Evolutionary conservation across 2,888 invertebrate species (phyloP).

Genomic region (Amphipoea oculea): DNA sequence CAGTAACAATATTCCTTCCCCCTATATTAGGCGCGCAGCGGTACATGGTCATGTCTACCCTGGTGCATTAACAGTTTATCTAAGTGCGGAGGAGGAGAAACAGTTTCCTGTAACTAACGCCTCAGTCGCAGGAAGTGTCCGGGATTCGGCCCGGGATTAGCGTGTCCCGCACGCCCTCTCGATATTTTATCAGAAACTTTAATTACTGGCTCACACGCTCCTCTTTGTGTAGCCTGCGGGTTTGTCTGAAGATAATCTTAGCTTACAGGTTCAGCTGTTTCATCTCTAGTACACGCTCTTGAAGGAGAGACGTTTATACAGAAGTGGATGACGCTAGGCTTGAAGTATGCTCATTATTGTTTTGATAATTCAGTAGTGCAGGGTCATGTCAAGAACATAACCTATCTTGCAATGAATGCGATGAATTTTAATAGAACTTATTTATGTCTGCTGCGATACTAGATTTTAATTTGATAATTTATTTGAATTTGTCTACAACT

Average conservation of each 20-base stretch:
- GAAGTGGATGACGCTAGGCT: neutral
- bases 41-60: neutral
- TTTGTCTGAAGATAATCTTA: neutral
- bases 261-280: neutral
- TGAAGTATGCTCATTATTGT: neutral
- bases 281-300: neutral
- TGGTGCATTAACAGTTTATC: neutral
- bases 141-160: constrained; percentile 35
- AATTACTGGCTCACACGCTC: constrained; percentile 33
- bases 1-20: too few relatives aligned
- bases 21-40: too few relatives aligned
- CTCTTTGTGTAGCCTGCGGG: constrained; percentile 1
- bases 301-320: neutral
- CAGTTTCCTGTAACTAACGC: neutral
- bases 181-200: constrained; percentile 49
- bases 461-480: neutral
- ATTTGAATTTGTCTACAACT: neutral
- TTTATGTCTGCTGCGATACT: neutral
- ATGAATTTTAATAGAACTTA: neutral
- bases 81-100: neutral
- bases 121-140: neutral
- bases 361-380: neutral
- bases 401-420: neutral
- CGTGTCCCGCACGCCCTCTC: constrained; percentile 32
- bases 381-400: neutral